Conservation (phyloP, 1,140 invertebrate species). For the Brachionus paranguensis region DNA sequence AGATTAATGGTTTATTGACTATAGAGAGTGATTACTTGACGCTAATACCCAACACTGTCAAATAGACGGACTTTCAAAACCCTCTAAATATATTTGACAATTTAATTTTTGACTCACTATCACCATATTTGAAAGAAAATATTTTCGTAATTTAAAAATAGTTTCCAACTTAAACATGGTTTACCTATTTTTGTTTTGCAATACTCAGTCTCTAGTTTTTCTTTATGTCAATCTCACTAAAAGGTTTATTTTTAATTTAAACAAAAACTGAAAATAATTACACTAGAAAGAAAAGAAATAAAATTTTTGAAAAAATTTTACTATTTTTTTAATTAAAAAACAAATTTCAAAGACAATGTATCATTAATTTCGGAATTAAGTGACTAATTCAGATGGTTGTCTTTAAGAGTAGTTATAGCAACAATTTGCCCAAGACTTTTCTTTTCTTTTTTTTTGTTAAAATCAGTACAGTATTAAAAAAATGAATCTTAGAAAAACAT, state of each 20-base stretch:
- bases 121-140: not conserved
- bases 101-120: slow-evolving; percentile 1
- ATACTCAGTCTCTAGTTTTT: not conserved
- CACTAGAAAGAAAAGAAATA: not conserved
- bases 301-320: not conserved
- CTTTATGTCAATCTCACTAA: not conserved
- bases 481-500: not conserved
- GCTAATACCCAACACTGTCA: not conserved
- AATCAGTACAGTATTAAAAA: not conserved
- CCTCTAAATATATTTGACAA: not conserved
- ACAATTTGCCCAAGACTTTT: not conserved
- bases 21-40: not conserved
- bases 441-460: not conserved
- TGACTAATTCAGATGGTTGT: not conserved
- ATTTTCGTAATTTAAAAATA: not conserved
- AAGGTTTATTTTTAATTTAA: slow-evolving; percentile 3
- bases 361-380: not conserved
- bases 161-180: not conserved
- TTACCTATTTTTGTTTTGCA: not conserved
- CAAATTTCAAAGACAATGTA: not conserved
- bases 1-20: not conserved
- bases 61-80: not conserved
- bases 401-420: not conserved
- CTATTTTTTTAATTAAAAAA: not conserved
- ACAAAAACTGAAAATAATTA: not conserved